Evolutionary conservation across 2,888 invertebrate genomes (phyloP), one percentile per base, ranked within the genome.

Genomic region (Crioceris asparagi): DNA sequence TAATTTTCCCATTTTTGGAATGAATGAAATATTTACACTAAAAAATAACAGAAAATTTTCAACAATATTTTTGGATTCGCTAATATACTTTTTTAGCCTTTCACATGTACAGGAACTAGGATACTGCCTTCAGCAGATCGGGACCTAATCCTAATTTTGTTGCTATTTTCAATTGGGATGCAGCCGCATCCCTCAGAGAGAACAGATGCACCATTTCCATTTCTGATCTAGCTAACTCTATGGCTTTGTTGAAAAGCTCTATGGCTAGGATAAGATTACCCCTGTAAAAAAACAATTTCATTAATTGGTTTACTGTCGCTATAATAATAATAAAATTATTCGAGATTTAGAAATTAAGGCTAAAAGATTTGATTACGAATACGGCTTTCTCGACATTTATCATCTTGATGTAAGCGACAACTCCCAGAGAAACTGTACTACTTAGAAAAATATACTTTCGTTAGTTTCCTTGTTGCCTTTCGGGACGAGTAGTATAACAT

Each of bases 141-240:
- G 53, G 49, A 17, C 52, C 53, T 16, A 55, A 46, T 4, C 83
- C 83, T 66, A 87, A 71, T 60, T 78, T 79, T 48, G 79, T 74
- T 1, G 83, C 81, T 27, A 90, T 83, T 60, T 79, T 83, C 34
- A 84, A 67, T 66, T 96, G 94, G 17, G 92, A 87, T 49, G 80
- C 75, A 7, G 93, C 91, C 12, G 93, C 93, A 65, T 92, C 86
- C 55, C 83, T 77, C 48, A 96, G 66, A 2, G 92, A 84, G 62
- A 83, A 92, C 56, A 94, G 70, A 62, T 94, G 93, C 17, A 85
- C 78, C 75, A 94, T 77, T 69, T 96, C 94, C 50, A 80, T 70
- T 64, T 84, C 83, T 11, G 88, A 87, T 60, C 87, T 85, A 29
- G 88, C 83, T 48, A 90, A 67, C 38, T 75, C 74, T 45, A 96